Base-by-base conservation (phyloP, 1,140 invertebrate species). In the Drosophila simulans region DNA sequence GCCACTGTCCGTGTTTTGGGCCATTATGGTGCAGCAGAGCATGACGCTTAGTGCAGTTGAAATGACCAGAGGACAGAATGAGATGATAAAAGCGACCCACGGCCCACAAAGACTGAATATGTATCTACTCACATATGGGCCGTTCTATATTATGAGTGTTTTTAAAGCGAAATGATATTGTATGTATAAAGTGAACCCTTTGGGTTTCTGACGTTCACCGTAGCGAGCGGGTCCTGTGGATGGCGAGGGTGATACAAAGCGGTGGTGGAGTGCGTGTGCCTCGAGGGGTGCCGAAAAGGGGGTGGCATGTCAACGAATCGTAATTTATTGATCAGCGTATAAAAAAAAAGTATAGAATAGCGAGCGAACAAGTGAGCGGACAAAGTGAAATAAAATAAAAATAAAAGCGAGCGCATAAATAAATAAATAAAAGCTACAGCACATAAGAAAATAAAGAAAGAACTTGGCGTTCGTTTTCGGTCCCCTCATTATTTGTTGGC, bases 1-100 rank as follows among this genome's bases (percentile, higher is more conserved):
- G 15, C 15, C 59, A 22, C 62, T 35, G 37, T n/a, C n/a, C n/a
- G 20, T 22, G 52, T 52, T 77, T 88, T 88, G 65, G 77, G 56
- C 79, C 66, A 86, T 88, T 83, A 86, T 83, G 83, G 80, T 75
- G 79, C 83, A 86, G 65, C 80, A 74, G 63, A 81, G 83, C 84
- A 68, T 83, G 46, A 83, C 75, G 60, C 43, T 51, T 46, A 58
- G 71, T 88, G 83, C 84, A 89, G 76, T 88, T 79, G 57, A 88
- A 86, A 83, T 82, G 78, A 86, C 83, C 65, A 82, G 78, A 60
- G 68, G 39, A 15, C 8, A 73, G 52, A 35, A 7, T 52, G 54
- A 10, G 27, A 34, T 20, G n/a, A 45, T 12, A 12, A 39, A 4
- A 39, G 17, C 42, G 17, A 15, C 20, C 20, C n/a, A 20, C 11